These are phyloP conservation scores for Cotesia glomerata DNA, from an alignment of 1,140 invertebrate species.

Conservation along the genomic window DNA sequence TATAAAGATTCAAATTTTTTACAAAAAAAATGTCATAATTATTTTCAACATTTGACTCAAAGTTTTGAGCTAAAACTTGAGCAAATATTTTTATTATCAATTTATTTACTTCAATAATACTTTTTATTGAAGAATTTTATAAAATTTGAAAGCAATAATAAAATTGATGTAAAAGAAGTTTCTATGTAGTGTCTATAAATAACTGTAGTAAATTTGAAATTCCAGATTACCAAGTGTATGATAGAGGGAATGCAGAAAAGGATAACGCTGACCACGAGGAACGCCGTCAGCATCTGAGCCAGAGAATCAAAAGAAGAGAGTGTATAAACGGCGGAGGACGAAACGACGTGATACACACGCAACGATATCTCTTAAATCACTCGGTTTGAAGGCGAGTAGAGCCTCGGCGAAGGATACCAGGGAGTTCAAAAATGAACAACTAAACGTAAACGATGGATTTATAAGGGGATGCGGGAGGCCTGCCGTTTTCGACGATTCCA, in stretches of 20 bases:
- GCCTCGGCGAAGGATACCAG: conserved; percentile 15
- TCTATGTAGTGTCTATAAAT: no score
- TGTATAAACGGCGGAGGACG: conserved; percentile 23
- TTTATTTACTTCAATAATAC: neutral
- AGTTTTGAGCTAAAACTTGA: neutral
- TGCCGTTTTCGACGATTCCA: conserved; percentile 53
- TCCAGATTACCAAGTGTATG: no score
- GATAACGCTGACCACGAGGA: no score
- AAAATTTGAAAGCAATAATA: neutral
- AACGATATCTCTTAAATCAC: conserved; percentile 53
- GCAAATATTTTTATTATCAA: neutral
- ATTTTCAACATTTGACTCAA: no score
- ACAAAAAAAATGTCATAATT: no score
- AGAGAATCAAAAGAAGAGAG: conserved; percentile 13
- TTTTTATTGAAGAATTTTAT: neutral
- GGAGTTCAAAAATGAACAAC: conserved; percentile 23
- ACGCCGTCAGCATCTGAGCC: neutral
- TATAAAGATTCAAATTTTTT: no score
- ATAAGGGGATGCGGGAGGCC: conserved; percentile 47
- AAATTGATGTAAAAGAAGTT: neutral
- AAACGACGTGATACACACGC: conserved; percentile 53
- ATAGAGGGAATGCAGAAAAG: no score
- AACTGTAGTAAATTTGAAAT: no score
- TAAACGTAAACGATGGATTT: conserved; percentile 55
- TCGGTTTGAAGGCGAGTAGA: conserved; percentile 29